phyloP scores from a whole-genome alignment of 2,797 vertebrate species.

The Paguma larvata region DNA sequence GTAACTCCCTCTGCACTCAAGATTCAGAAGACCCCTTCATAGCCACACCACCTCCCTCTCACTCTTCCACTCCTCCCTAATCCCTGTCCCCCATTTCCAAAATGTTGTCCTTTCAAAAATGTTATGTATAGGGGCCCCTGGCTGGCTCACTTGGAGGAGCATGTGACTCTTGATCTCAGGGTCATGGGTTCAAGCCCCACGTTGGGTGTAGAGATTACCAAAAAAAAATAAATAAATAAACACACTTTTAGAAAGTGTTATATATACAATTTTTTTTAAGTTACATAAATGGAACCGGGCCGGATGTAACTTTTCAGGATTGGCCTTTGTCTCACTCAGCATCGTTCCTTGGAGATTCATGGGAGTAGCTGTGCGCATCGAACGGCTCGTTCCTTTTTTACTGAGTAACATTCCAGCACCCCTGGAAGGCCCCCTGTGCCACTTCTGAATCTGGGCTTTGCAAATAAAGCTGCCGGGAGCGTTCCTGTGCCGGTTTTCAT shows the following conservation, averaged over 20 bases:
- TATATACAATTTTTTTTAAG: neutral
- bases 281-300: neutral
- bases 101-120: neutral
- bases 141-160: neutral
- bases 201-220: neutral
- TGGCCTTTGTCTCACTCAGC: neutral
- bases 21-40: neutral
- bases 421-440: neutral
- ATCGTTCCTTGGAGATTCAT: neutral
- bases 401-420: neutral
- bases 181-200: neutral
- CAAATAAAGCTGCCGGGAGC: neutral
- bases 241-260: neutral
- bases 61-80: neutral
- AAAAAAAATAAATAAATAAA: neutral
- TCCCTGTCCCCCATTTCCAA: neutral
- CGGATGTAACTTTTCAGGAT: neutral
- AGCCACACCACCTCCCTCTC: neutral
- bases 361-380: neutral
- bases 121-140: neutral
- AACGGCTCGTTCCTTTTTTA: neutral
- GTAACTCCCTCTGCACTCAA: neutral
- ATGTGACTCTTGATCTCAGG: neutral
- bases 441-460: neutral
- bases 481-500: neutral